These are phyloP conservation scores for Sminthurides aquaticus DNA, from an alignment of 2,888 invertebrate species.

Conservation along the genomic window DNA sequence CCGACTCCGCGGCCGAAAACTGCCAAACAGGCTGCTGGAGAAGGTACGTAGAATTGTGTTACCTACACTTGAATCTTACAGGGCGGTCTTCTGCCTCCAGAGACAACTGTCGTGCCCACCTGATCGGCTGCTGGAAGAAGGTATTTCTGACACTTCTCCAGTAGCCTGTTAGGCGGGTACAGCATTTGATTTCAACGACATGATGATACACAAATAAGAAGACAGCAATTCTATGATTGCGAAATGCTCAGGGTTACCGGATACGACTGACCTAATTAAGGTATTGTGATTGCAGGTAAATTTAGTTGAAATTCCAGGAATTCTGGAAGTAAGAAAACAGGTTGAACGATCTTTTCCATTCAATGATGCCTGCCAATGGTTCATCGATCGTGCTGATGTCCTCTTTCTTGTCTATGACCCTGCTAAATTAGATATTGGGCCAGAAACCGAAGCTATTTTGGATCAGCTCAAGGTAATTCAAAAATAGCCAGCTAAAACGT, in stretches of 20 bases:
- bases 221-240: no score
- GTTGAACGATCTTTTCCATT: constrained; percentile 88
- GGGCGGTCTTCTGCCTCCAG: not conserved
- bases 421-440: constrained; percentile 87
- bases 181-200: not conserved
- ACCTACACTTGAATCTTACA: not conserved
- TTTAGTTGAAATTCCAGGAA: constrained; percentile 92
- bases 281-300: constrained; percentile 75
- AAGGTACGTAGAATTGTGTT: constrained; percentile 56
- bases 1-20: constrained; percentile 64
- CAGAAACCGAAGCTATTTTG: constrained; percentile 87
- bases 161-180: constrained; percentile 46
- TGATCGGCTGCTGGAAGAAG: constrained; percentile 45
- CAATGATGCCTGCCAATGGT: constrained; percentile 95
- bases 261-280: no score
- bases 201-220: not conserved
- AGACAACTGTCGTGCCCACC: constrained; percentile 37
- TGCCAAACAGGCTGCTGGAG: constrained; percentile 75
- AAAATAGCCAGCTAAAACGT: not conserved
- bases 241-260: no score
- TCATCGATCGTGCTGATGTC: constrained; percentile 90
- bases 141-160: constrained; percentile 44
- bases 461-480: constrained; percentile 77
- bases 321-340: constrained; percentile 86
- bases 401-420: constrained; percentile 94